Percentiles rank a stretch among this genome's conserved stretches.
Evolutionary conservation across 2,888 invertebrate species (phyloP).

Genomic region (Sinotaia quadrata): DNA sequence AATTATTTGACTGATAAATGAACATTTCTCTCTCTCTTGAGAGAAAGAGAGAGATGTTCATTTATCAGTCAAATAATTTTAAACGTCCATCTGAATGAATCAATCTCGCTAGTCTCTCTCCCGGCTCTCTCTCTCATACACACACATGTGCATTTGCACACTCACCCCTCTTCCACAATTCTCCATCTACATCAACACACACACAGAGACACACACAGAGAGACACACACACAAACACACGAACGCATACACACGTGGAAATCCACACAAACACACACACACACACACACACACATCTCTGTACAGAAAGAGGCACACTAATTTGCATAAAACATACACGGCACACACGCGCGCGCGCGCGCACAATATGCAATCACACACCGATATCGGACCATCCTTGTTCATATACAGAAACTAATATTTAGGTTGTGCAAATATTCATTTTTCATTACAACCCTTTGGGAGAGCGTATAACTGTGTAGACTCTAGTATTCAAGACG

Average conservation of each 20-base stretch:
- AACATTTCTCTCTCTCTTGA: too few relatives aligned
- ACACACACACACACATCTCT: conserved; percentile 5
- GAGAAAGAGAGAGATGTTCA: too few relatives aligned
- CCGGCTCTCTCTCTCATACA: not conserved
- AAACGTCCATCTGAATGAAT: too few relatives aligned
- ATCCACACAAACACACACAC: not conserved
- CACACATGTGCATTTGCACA: not conserved
- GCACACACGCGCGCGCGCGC: not conserved
- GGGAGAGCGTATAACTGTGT: too few relatives aligned
- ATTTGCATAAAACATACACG: not conserved
- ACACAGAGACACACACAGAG: conserved; percentile 3
- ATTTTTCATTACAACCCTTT: too few relatives aligned
- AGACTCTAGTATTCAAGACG: too few relatives aligned
- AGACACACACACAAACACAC: conserved; percentile 5
- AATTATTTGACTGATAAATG: not conserved
- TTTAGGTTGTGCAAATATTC: too few relatives aligned
- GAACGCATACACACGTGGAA: not conserved
- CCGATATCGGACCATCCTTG: too few relatives aligned
- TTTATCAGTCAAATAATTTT: too few relatives aligned
- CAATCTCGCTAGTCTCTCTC: too few relatives aligned
- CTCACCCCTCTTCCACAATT: not conserved
- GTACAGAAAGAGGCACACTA: not conserved
- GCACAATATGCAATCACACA: not conserved
- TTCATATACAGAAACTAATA: too few relatives aligned
- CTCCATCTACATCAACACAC: not conserved